Conservation (phyloP, 37 sponge, comb jelly and placozoan species). For the Haliclona indistincta region DNA sequence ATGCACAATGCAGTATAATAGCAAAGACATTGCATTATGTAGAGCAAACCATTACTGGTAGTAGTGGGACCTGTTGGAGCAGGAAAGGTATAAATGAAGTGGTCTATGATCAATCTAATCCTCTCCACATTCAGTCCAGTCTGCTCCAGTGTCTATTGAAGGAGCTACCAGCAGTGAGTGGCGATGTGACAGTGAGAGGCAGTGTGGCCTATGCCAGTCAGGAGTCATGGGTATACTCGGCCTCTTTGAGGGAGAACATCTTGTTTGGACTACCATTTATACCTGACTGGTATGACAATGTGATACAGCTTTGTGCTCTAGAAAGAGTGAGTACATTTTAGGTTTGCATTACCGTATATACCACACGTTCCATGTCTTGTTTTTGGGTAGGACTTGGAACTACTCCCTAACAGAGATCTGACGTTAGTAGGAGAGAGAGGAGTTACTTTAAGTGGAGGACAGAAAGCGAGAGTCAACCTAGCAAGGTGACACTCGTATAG, state of each 20-base stretch:
- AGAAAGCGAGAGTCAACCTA: no score
- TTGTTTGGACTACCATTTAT: conserved; percentile 51
- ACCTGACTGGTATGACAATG: conserved; percentile 39
- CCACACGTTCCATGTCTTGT: no score
- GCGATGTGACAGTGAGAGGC: no score
- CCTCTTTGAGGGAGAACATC: conserved; percentile 72
- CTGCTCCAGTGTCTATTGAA: no score
- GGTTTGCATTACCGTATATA: no score
- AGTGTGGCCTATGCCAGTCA: no score
- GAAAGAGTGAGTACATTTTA: no score
- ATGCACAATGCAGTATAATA: no score
- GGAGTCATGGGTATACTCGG: conserved; percentile 87
- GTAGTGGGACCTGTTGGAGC: conserved; percentile 74
- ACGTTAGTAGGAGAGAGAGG: conserved; percentile 92
- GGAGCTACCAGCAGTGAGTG: no score
- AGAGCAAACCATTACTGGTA: conserved; percentile 43
- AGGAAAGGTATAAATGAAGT: conserved; percentile 54
- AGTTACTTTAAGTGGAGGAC: no score
- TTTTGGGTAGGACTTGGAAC: conserved; percentile 75
- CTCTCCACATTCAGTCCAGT: conserved; percentile 31
- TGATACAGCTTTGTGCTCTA: conserved; percentile 60
- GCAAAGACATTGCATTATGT: not conserved
- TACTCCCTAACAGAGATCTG: conserved; percentile 71
- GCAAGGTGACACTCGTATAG: no score
- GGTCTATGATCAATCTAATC: no score